These are phyloP conservation scores for Eubasilissa regina DNA, from an alignment of 1,140 invertebrate species.

Conservation along the genomic window DNA sequence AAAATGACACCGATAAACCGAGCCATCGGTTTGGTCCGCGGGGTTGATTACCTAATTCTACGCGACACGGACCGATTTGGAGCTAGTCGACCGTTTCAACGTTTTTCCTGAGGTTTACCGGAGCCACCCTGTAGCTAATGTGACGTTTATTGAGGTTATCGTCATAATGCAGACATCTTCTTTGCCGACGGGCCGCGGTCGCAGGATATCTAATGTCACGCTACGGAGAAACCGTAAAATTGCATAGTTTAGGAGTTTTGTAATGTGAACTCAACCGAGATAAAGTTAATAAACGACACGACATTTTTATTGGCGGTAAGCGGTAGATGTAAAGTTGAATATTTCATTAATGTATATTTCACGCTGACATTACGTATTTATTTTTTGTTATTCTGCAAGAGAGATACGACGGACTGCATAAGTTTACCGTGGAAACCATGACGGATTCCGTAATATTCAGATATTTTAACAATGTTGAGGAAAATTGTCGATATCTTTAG, in stretches of 20 bases:
- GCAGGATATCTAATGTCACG: slow-evolving; percentile 12
- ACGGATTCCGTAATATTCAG: too few species aligned
- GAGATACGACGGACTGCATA: too few species aligned
- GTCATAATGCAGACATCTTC: slow-evolving; percentile 18
- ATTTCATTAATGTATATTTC: too few species aligned
- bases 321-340: too few species aligned
- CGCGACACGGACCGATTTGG: slow-evolving; percentile 3
- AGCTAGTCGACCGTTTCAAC: slow-evolving; percentile 17
- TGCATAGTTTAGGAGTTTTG: neutral
- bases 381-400: too few species aligned
- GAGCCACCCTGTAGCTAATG: slow-evolving; percentile 42
- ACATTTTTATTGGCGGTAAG: too few species aligned
- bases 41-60: slow-evolving; percentile 29
- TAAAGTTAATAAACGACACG: neutral
- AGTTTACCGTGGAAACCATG: too few species aligned
- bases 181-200: slow-evolving; percentile 5
- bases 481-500: too few species aligned
- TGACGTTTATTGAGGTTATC: slow-evolving; percentile 29
- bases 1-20: neutral
- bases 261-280: neutral
- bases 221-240: neutral
- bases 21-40: neutral
- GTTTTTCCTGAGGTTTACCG: slow-evolving; percentile 21
- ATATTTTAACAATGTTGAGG: too few species aligned
- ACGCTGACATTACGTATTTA: too few species aligned